These are phyloP conservation scores for Oikopleura vanhoeffeni DNA, from an alignment of 23 tunicate species.

Conservation along the genomic window DNA sequence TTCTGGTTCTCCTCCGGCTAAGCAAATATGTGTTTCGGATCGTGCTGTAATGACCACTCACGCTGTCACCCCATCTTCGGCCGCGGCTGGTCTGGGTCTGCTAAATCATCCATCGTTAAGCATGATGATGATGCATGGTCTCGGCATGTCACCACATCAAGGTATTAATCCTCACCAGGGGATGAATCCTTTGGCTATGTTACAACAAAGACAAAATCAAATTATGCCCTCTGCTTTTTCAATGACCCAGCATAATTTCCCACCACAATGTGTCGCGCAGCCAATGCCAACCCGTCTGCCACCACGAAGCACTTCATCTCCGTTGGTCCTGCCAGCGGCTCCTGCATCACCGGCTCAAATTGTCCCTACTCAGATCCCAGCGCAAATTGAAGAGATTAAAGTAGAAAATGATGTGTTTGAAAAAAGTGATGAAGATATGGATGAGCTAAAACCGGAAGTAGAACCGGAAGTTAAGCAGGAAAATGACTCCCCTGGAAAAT, in stretches of 20 bases:
- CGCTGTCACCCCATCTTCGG: not conserved
- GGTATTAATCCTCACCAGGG: not conserved
- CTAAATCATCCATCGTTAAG: not conserved
- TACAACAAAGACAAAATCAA: not conserved
- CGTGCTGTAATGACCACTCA: conserved; percentile 10
- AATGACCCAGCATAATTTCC: not conserved
- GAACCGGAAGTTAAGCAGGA: not conserved
- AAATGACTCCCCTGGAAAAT: not conserved
- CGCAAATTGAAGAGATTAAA: not conserved
- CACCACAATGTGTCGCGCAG: not conserved
- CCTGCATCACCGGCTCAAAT: not conserved
- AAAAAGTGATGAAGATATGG: not conserved
- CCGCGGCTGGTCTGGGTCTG: conserved; percentile 4
- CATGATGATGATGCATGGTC: not conserved
- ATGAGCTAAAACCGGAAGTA: not conserved
- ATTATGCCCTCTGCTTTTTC: not conserved
- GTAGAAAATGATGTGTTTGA: not conserved
- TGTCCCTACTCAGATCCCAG: not conserved
- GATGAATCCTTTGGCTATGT: not conserved
- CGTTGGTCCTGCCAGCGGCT: not conserved
- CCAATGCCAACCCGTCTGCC: not conserved
- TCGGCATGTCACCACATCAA: too few relatives aligned
- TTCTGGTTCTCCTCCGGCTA: conserved; percentile 14
- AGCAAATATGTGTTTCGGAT: not conserved
- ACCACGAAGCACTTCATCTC: too few relatives aligned